These are phyloP conservation scores for Aegithalos caudatus DNA, from an alignment of 2,113 vertebrate genomes.

Conservation along the genomic window DNA sequence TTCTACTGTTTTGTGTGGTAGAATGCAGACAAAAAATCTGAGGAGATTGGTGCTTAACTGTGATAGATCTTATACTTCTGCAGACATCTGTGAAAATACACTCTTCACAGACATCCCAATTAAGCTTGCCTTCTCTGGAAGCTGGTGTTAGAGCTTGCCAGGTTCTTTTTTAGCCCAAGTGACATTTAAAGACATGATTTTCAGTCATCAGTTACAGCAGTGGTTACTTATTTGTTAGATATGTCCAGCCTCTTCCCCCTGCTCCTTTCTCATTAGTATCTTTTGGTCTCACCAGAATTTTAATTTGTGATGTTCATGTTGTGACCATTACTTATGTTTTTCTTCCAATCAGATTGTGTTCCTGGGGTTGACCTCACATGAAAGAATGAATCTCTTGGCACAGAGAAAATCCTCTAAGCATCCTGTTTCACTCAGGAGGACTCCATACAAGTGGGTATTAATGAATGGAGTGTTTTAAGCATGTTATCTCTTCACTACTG, in stretches of 20 bases:
- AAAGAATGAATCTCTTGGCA: constrained; percentile 78
- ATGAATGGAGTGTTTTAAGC: not conserved
- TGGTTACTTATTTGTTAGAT: not conserved
- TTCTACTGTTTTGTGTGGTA: not conserved
- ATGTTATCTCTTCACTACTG: not conserved
- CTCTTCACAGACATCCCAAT: not conserved
- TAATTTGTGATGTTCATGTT: not conserved
- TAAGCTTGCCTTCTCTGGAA: not conserved
- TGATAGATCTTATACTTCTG: not conserved
- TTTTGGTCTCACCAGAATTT: not conserved
- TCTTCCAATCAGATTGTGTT: constrained; percentile 77
- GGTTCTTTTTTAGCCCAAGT: not conserved
- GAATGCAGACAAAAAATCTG: not conserved
- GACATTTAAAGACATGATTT: not conserved
- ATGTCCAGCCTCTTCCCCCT: not conserved
- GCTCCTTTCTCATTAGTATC: not conserved
- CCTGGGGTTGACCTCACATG: constrained; percentile 89
- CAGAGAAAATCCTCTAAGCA: constrained; percentile 80
- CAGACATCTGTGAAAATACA: not conserved
- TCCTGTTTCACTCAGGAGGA: constrained; percentile 81
- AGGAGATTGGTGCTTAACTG: not conserved
- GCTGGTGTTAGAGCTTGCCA: not conserved
- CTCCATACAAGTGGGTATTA: constrained; percentile 89
- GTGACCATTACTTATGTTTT: not conserved
- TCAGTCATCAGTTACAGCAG: not conserved